Base-by-base conservation (phyloP, 2,797 vertebrate genomes). In the Benthosema pterotum region DNA sequence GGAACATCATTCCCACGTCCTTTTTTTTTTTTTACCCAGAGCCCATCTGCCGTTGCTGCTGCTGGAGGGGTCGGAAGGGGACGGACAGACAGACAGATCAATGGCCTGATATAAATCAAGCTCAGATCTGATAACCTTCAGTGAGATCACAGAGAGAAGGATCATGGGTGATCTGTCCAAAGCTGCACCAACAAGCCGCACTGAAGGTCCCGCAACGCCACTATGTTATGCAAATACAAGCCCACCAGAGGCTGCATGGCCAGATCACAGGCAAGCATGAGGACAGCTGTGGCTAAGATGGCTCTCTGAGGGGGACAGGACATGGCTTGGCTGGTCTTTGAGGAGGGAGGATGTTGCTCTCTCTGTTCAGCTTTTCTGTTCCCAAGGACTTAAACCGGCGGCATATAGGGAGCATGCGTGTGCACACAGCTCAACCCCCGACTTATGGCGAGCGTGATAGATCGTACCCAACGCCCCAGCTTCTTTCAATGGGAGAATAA, bases 381-480 rank as follows among this genome's bases (percentile, higher is more conserved):
- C n/a, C n/a, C 61, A 69, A 79, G 77, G 75, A 72, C 83, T 70
- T 61, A 42, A 57, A 63, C 55, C 60, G 32, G 32, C 60, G 48
- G 68, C 57, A 52, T 57, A 55, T 78, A 60, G 72, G 9, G 46
- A 56, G 69, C 64, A 56, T 15, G 7, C 65, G 5, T 60, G 38
- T 55, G 12, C 57, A 63, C 66, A 38, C 32, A 38, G 3, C 71
- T 73, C 72, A n/a, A 38, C 63, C 43, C 17, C 9, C 17, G 57
- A 49, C 45, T 70, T 74, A 66, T 25, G 70, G 73, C 56, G 70
- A 66, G 57, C 56, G 63, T 84, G 83, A 90, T 85, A 78, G 81
- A 89, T 89, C 9, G 51, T 42, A 59, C 67, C 59, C 59, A 62
- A 46, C 0, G 59, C 63, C 71, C 59, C 72, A 38, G 46, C 67